Evolutionary conservation across 1,140 invertebrate species (phyloP).

Genomic region (Drosophila eugracilis): DNA sequence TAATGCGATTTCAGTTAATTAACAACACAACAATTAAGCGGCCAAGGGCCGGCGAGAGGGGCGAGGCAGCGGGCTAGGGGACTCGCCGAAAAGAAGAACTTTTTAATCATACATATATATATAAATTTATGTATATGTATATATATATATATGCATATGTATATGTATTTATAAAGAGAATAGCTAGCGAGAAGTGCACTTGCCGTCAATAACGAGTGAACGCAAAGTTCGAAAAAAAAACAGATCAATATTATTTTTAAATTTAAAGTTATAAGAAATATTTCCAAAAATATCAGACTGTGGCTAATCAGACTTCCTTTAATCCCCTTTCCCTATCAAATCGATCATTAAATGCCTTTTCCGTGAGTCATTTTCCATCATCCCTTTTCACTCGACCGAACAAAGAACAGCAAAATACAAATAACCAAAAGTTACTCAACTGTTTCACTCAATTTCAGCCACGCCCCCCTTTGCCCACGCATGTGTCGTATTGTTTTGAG

Average conservation of each 20-base stretch:
- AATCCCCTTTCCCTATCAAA: no score
- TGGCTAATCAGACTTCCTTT: no score
- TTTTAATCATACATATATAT: constrained; percentile 9
- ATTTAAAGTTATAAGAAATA: no score
- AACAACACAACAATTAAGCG: constrained; percentile 71
- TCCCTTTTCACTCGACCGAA: constrained; percentile 1
- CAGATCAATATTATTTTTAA: background rate
- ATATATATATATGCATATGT: no score
- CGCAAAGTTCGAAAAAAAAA: background rate
- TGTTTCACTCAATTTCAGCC: constrained; percentile 26
- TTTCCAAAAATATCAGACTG: no score
- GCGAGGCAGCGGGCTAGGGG: background rate
- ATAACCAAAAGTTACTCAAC: constrained; percentile 6
- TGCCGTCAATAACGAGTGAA: background rate
- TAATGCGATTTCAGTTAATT: constrained; percentile 81
- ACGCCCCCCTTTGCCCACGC: constrained; percentile 41
- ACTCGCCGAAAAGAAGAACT: background rate
- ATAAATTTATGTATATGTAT: background rate
- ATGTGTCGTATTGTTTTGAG: constrained; percentile 70
- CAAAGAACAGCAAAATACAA: background rate
- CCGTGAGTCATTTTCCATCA: background rate
- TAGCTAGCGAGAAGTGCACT: background rate
- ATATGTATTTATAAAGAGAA: no score
- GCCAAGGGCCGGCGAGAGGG: constrained; percentile 8
- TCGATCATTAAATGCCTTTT: background rate